Conservation (phyloP, 2,888 invertebrate species). For the Cremastinae sp. region DNA sequence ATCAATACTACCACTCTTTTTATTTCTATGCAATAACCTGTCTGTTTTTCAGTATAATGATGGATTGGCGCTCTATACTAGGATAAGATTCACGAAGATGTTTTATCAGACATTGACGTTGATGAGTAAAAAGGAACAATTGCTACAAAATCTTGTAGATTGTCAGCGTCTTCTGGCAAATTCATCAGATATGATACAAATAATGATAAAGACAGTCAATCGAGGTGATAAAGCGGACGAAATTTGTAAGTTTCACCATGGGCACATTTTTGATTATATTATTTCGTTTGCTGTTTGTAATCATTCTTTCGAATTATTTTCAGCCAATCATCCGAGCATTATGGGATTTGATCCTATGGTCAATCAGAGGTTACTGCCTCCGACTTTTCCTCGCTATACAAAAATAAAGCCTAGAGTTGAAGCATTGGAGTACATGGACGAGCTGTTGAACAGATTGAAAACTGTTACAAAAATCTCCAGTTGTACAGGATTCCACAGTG, state of each 20-base stretch:
- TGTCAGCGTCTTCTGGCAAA: constrained; percentile 91
- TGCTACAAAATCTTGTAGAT: constrained; percentile 86
- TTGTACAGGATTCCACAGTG: constrained; percentile 89
- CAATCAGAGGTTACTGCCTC: constrained; percentile 97
- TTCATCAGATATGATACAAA: constrained; percentile 91
- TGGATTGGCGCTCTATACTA: constrained; percentile 86
- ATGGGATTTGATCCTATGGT: constrained; percentile 98
- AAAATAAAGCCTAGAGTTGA: constrained; percentile 91
- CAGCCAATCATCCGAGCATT: constrained; percentile 88
- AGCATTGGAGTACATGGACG: constrained; percentile 90
- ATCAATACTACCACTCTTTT: too few relatives aligned
- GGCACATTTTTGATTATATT: constrained; percentile 6
- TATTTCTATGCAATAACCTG: too few relatives aligned
- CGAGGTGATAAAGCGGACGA: constrained; percentile 88
- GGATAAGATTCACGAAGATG: constrained; percentile 93
- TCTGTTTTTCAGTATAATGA: constrained; percentile 82
- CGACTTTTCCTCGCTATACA: constrained; percentile 98
- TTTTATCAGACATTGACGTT: constrained; percentile 90
- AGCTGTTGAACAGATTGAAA: constrained; percentile 90
- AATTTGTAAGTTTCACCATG: constrained; percentile 81
- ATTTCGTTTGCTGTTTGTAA: constrained; percentile 45
- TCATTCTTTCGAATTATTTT: constrained; percentile 8
- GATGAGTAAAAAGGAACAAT: constrained; percentile 86
- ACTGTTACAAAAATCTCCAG: constrained; percentile 91
- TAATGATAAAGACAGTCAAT: constrained; percentile 88